phyloP scores from a whole-genome alignment of 2,113 vertebrate species.

The Glaucidium brasilianum region DNA sequence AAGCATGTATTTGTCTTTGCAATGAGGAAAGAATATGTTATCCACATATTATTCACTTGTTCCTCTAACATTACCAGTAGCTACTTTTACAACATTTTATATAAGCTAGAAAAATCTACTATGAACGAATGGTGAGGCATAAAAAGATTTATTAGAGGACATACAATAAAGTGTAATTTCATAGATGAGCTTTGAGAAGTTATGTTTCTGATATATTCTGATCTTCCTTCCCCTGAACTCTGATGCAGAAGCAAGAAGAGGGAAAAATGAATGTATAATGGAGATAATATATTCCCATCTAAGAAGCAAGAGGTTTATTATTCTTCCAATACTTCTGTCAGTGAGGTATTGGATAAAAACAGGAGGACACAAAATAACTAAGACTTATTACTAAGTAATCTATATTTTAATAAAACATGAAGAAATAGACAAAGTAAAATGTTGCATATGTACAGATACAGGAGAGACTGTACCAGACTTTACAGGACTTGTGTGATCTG shows the following conservation, averaged over 20 bases:
- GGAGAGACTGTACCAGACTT: not conserved
- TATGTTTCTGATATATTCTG: not conserved
- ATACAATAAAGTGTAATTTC: not conserved
- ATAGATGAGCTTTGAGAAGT: not conserved
- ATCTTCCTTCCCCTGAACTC: not conserved
- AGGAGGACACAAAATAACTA: not conserved
- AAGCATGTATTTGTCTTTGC: slow-evolving; percentile 1
- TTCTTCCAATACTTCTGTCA: not conserved
- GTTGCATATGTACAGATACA: not conserved
- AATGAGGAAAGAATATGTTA: not conserved
- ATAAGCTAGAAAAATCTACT: not conserved
- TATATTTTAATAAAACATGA: not conserved
- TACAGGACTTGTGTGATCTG: not conserved
- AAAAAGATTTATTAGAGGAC: not conserved
- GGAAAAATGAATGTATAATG: not conserved
- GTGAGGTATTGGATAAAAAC: not conserved
- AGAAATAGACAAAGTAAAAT: not conserved
- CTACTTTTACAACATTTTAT: not conserved
- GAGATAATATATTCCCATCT: not conserved
- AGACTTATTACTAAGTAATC: not conserved
- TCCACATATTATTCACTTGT: not conserved
- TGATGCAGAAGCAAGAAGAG: not conserved
- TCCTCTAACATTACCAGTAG: not conserved
- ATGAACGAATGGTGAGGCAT: not conserved
- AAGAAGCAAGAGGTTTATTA: not conserved